Conservation (phyloP, 1,140 invertebrate species). For the Portunus trituberculatus region DNA sequence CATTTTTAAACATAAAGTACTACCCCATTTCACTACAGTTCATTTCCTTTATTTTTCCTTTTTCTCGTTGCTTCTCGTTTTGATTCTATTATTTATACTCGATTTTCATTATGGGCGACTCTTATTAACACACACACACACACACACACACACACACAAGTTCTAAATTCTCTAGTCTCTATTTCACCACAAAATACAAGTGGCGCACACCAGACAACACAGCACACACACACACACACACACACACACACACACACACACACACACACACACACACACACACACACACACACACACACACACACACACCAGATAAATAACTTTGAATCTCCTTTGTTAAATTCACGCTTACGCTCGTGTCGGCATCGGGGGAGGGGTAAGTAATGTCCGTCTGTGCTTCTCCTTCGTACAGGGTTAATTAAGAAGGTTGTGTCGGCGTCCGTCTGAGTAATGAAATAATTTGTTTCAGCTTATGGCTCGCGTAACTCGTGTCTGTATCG, state of each 20-base stretch:
- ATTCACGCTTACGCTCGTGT: neutral
- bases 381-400: neutral
- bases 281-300: neutral
- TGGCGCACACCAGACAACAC: no score
- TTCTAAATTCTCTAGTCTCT: no score
- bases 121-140: no score
- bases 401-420: neutral
- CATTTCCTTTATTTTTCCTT: no score
- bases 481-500: neutral
- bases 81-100: no score
- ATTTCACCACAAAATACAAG: no score
- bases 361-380: neutral
- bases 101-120: no score
- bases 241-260: neutral
- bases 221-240: neutral
- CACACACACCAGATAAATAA: neutral
- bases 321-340: neutral
- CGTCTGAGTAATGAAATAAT: conserved; percentile 23
- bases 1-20: no score
- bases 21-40: no score
- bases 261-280: neutral
- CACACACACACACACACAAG: neutral
- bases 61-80: no score
- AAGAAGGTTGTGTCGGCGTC: conserved; percentile 1
- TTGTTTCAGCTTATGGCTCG: conserved; percentile 12